A percentile compares a stretch with the other conserved stretches of the same genome.
These are phyloP conservation scores for Philaethria dido DNA, from an alignment of 2,888 invertebrate species.

Conservation along the genomic window DNA sequence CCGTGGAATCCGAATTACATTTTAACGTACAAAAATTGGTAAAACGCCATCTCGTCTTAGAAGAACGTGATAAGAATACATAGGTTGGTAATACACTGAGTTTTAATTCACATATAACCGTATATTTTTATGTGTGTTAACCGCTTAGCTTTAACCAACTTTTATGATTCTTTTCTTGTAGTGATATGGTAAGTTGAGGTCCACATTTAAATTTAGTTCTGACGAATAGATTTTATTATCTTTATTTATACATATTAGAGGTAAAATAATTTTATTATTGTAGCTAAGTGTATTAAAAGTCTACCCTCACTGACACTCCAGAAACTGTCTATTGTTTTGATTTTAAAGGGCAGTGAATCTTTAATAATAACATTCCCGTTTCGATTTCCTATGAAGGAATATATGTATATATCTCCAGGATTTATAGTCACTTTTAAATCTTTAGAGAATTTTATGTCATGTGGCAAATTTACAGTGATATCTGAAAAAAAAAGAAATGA, in stretches of 20 bases:
- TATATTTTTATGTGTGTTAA: too few relatives aligned
- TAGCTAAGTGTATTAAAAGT: slow-evolving; percentile 84
- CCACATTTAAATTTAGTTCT: too few relatives aligned
- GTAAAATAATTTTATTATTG: too few relatives aligned
- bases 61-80: slow-evolving; percentile 13
- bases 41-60: slow-evolving; percentile 18
- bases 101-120: neutral
- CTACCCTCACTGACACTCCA: slow-evolving; percentile 89
- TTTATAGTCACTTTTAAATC: slow-evolving; percentile 87
- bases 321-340: slow-evolving; percentile 88
- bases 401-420: slow-evolving; percentile 60
- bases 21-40: slow-evolving; percentile 14
- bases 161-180: too few relatives aligned
- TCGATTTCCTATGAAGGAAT: slow-evolving; percentile 52
- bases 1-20: slow-evolving; percentile 5
- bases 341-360: slow-evolving; percentile 86
- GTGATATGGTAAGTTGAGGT: too few relatives aligned
- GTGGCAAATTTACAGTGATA: slow-evolving; percentile 85
- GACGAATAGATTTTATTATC: too few relatives aligned
- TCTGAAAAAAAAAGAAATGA: slow-evolving; percentile 70
- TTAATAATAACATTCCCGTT: slow-evolving; percentile 82
- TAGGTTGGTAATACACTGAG: neutral
- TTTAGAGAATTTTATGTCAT: slow-evolving; percentile 84
- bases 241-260: too few relatives aligned
- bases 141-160: too few relatives aligned